phyloP scores from a whole-genome alignment of 2,888 invertebrate genomes.

The Coelogynopora nodosa region DNA sequence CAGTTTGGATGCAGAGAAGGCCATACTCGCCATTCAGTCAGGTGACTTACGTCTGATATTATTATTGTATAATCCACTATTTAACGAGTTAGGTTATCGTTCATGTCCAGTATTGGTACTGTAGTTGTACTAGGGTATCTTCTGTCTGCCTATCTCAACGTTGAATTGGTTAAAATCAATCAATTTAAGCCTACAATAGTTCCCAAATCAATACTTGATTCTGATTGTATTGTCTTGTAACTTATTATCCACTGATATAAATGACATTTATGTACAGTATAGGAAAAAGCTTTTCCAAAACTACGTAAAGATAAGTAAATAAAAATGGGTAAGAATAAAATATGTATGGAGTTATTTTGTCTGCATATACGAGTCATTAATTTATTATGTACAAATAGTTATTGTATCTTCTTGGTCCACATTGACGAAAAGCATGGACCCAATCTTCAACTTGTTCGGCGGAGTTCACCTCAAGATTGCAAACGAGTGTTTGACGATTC shows the following conservation, averaged over 20 bases:
- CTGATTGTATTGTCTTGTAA: neutral
- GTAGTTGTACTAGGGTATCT: too few species aligned
- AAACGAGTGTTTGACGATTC: neutral
- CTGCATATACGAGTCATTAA: neutral
- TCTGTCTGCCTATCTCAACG: too few species aligned
- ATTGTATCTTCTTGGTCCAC: neutral
- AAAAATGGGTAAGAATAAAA: neutral
- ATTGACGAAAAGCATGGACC: neutral
- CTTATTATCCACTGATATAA: neutral
- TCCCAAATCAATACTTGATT: too few species aligned
- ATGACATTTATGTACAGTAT: neutral
- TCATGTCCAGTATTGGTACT: too few species aligned
- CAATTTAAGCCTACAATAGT: too few species aligned
- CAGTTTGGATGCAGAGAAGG: neutral
- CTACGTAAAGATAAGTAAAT: neutral
- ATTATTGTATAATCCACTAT: too few species aligned
- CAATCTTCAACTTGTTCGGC: conserved; percentile 4
- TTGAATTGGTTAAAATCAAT: too few species aligned
- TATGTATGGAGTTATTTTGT: neutral
- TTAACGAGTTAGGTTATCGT: too few species aligned
- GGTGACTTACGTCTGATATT: neutral
- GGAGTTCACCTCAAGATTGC: conserved; percentile 19
- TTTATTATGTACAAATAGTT: neutral
- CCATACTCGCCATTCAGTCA: neutral
- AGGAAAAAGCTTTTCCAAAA: neutral